phyloP scores from a whole-genome alignment of 2,888 invertebrate genomes.

The Polietes domitor region DNA sequence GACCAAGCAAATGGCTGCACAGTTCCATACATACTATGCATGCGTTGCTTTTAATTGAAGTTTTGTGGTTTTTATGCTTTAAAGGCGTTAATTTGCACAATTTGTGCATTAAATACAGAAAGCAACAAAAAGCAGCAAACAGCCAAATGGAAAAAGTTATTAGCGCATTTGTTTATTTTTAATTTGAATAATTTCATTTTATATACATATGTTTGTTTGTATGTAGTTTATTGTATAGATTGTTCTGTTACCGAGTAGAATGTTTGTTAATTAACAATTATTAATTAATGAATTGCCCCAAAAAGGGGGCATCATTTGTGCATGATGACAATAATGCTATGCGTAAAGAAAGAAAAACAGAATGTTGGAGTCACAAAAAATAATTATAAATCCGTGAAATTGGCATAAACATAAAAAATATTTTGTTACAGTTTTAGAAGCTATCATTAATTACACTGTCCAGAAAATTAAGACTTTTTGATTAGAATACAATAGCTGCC shows the following conservation, averaged over 20 bases:
- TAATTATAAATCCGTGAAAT: too few relatives aligned
- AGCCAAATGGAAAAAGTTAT: background rate
- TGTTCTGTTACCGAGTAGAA: slow-evolving; percentile 6
- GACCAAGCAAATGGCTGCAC: background rate
- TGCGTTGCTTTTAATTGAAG: slow-evolving; percentile 41
- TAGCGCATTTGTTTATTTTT: slow-evolving; percentile 25
- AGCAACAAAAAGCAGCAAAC: background rate
- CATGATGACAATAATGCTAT: too few relatives aligned
- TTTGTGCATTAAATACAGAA: background rate
- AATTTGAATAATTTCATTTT: background rate
- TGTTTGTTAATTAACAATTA: slow-evolving; percentile 17
- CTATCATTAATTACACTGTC: too few relatives aligned
- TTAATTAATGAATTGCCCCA: slow-evolving; percentile 14
- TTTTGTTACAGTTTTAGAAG: too few relatives aligned
- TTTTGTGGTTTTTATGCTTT: slow-evolving; percentile 45
- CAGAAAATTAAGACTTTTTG: too few relatives aligned
- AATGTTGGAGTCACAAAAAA: too few relatives aligned
- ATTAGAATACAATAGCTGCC: too few relatives aligned
- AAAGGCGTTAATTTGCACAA: slow-evolving; percentile 57
- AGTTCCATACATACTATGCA: background rate
- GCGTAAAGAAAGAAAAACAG: too few relatives aligned
- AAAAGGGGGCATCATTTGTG: background rate
- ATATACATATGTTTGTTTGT: too few relatives aligned
- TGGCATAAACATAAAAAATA: too few relatives aligned
- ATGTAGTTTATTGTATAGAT: slow-evolving; percentile 2